Base-by-base conservation (phyloP, 2,113 vertebrate species). In the Nanger granti region DNA sequence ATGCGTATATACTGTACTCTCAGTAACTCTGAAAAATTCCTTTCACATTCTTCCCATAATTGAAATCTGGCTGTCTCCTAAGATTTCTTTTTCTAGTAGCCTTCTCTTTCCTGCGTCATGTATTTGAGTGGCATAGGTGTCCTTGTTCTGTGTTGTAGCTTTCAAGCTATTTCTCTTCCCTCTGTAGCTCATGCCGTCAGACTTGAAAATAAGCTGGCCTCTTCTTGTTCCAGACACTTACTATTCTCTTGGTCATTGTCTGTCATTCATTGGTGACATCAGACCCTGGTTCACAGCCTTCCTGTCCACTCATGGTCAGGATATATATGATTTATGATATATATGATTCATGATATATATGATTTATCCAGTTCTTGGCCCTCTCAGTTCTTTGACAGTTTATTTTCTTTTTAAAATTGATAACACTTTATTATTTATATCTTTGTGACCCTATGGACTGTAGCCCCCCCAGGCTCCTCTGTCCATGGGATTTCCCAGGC, bases 121-220 rank as follows among this genome's bases (percentile, higher is more conserved):
- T 31, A 2, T 69, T 60, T 44, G 5, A 15, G 12, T 37, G 47
- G 9, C 8, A 15, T 85, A 14, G 20, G 31, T 66, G 12, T 86
- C 82, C 64, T 93, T 82, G 14, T 41, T 96, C 13, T 80, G 24
- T 37, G 2, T 52, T 62, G 14, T 20, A 60, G 14, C 47, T 94
- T 88, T 87, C 41, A 87, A 86, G 83, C 34, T 31, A 49, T 93
- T 95, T 92, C 31, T 89, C 47, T 83, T 89, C 52, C 28, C 13
- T 62, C 80, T 82, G 24, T 28, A 92, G 31, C 79, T 69, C 10
- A 41, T 47, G 37, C 8, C 2, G 0, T 59, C 49, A 90, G n/a
- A 60, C 55, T n/a, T 62, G 80, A 47, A 60, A 69, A 2, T 62
- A 28, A 28, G 8, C 54, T 57, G 14, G 80, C 4, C 17, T 24